Evolutionary conservation across 2,797 vertebrate species (phyloP), one percentile per base, ranked within the genome.

Genomic region (Lophotriccus pileatus): DNA sequence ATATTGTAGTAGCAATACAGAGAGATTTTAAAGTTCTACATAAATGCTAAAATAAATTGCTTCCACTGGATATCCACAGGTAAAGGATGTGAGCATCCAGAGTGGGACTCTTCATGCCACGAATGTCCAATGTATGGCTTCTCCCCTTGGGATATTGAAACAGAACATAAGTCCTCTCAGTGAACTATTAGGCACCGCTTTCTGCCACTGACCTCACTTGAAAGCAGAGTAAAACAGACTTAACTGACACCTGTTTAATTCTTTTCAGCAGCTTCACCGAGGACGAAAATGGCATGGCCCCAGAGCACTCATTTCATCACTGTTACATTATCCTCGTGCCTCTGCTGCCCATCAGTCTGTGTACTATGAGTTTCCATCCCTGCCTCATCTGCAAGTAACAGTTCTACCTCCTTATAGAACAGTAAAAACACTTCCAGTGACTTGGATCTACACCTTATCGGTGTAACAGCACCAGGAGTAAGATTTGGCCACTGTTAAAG

Each of bases 251-350:
- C 19, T n/a, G 23, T 34, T 59, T 10, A 5, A 10, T 37, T 41
- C 63, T 46, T 44, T 73, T 14, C 58, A 89, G 64, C 47, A 95
- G 17, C 17, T 88, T 49, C 69, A 43, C 25, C 37, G 64, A 49
- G 64, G 49, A 59, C 53, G n/a, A 43, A 85, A 39, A 24, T 10
- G 14, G 15, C 24, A 7, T 6, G 11, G 2, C 47, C 64, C 44
- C 68, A 52, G 21, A 67, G 10, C 3, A 1, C 28, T 23, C 41
- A 16, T 28, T 52, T 32, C 28, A 36, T 21, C n/a, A 21, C 18
- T 28, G 19, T n/a, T n/a, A 3, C 0, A 1, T 18, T 32, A 69
- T 39, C 15, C n/a, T 20, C 0, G 0, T 13, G 34, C 8, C 37
- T 25, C 23, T 34, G 24, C 30, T 58, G 39, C 9, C 11, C n/a